Percentiles rank a stretch among this genome's conserved stretches.
Conservation (phyloP, 2,888 invertebrate species). For the Euplexia lucipara region DNA sequence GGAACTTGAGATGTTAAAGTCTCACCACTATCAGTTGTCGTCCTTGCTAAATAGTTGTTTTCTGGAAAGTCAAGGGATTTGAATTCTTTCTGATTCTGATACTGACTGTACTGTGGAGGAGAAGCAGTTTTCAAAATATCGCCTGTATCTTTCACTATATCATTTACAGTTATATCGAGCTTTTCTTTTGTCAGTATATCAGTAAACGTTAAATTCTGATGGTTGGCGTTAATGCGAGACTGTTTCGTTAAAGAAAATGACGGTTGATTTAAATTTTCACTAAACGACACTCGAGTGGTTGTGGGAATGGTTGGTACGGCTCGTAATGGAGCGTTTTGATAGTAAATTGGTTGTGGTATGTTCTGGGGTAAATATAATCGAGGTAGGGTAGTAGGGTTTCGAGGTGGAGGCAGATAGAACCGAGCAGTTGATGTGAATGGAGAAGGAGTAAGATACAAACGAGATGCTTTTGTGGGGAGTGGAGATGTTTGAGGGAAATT, state of each 20-base stretch:
- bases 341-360: conserved; percentile 66
- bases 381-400: conserved; percentile 67
- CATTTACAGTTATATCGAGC: conserved; percentile 82
- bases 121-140: conserved; percentile 77
- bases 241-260: conserved; percentile 71
- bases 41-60: conserved; percentile 69
- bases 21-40: conserved; percentile 76
- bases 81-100: conserved; percentile 66
- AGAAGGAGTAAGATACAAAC: conserved; percentile 77
- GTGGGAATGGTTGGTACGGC: conserved; percentile 70
- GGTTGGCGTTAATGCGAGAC: conserved; percentile 69
- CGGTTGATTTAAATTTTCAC: conserved; percentile 62
- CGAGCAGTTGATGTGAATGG: conserved; percentile 79
- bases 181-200: conserved; percentile 86
- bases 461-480: conserved; percentile 75
- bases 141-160: conserved; percentile 84
- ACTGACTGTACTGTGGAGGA: conserved; percentile 72
- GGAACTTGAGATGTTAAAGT: conserved; percentile 75
- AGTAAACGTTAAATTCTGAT: conserved; percentile 82
- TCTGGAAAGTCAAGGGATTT: conserved; percentile 72
- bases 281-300: conserved; percentile 61
- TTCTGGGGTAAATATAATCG: conserved; percentile 78
- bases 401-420: conserved; percentile 80
- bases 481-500: conserved; percentile 70
- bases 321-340: conserved; percentile 71